phyloP scores from a whole-genome alignment of 2,888 invertebrate genomes.

The Exephanes ischioxanthus region DNA sequence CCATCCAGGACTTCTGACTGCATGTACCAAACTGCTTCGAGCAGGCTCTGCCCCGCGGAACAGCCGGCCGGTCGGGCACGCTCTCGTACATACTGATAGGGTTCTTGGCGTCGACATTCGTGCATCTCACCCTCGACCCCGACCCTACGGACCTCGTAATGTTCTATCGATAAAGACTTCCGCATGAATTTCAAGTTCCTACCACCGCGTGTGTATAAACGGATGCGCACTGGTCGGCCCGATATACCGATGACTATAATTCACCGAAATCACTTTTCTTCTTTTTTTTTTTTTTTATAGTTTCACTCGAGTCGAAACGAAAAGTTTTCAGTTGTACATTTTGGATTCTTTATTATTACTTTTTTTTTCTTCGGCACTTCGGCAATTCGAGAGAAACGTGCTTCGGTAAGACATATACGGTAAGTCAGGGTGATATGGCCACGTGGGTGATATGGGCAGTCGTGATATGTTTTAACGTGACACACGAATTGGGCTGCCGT shows the following conservation, averaged over 20 bases:
- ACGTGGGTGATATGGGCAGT: too few species aligned
- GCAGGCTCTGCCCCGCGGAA: neutral
- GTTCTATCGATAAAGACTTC: conserved; percentile 56
- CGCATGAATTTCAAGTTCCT: conserved; percentile 57
- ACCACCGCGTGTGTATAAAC: neutral
- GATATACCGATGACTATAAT: neutral
- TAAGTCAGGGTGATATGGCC: too few species aligned
- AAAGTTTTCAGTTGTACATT: neutral
- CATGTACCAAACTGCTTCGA: conserved; percentile 11
- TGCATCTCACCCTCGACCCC: conserved; percentile 41
- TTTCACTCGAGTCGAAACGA: neutral
- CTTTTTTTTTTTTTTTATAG: neutral
- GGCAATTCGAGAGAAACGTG: neutral
- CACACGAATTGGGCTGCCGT: too few species aligned
- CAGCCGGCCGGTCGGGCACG: conserved; percentile 34
- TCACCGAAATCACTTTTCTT: conserved; percentile 6
- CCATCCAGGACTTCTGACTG: conserved; percentile 30
- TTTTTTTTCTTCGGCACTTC: neutral
- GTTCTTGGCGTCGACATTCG: conserved; percentile 56
- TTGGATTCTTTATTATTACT: neutral
- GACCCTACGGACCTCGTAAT: conserved; percentile 49
- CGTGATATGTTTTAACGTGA: too few species aligned
- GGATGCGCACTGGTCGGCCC: neutral
- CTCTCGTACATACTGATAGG: conserved; percentile 54
- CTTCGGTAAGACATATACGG: neutral